Base-by-base conservation (phyloP, 1,140 invertebrate genomes). In the Brevipalpus yothersi region DNA sequence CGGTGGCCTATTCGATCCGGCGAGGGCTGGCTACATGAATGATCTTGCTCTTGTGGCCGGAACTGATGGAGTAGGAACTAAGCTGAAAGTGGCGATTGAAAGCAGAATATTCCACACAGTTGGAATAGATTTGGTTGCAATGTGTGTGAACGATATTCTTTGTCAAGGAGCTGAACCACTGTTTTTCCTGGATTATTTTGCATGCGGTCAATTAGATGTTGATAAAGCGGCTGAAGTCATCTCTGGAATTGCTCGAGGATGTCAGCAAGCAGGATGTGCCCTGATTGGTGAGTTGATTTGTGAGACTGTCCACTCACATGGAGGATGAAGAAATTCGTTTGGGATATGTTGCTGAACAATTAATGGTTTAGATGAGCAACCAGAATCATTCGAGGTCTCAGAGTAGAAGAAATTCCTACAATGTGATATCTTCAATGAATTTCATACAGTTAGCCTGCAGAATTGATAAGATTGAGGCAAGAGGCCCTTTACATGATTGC, bases 101-200 rank as follows among this genome's bases (percentile, higher is more conserved):
- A 61, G 63, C n/a, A 59, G 80, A 21, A 79, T 82, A 54, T 89
- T 90, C 69, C 76, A 82, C 63, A 84, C 82, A 0, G 79, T 97
- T 59, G 94, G 93, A 1, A 83, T 91, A 66, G 94, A 97, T 74
- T 75, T 97, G 41, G 92, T 98, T 11, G 93, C 92, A 11, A 94
- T 95, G 87, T 93, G 89, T 69, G 91, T 92, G 3, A 98, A 98
- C 74, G 92, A 97, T 71, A 80, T 97, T 54, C 72, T 97, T 21
- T 88, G 86, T 47, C 83, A 92, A 64, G 91, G 90, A 21, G 93
- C 92, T 0, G 86, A 91, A 67, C 91, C 92, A 0, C 74, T 97
- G 53, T 93, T 89, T 60, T 97, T 97, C 69, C 72, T 97, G 1
- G 92, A 97, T 74, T 97, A 97, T 71, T 94, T 91, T 72, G 88